Evolutionary conservation across 1,140 invertebrate species (phyloP), one percentile per base, ranked within the genome.

Genomic region (Trachymyrmex cornetzi): DNA sequence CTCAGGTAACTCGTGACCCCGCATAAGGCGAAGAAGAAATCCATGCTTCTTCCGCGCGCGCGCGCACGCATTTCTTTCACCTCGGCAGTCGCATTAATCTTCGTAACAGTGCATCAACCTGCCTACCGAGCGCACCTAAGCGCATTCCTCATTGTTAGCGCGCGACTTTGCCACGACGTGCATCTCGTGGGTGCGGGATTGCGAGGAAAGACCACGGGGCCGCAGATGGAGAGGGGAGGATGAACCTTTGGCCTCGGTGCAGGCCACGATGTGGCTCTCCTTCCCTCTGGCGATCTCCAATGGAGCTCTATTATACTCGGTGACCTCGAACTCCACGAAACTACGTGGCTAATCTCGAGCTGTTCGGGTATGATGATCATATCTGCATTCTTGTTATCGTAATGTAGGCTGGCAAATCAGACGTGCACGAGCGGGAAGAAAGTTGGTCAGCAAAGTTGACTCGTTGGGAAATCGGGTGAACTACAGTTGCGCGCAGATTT

Each of bases 131-230:
- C 55, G 85, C 89, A 74, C 86, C 81, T 86, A 88, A 77, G 88
- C 90, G 82, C 89, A 91, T 93, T 90, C 89, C 88, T 92, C 67
- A 87, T 92, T 92, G 91, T 92, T 93, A 93, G 88, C 89, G 79
- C 38, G 77, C 61, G 57, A 71, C 84, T 79, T 84, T 67, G 86
- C 87, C 75, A 87, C 85, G 61, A 48, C 69, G 86, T 86, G 85
- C 75, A 92, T 77, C 86, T 90, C 90, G 90, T 85, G 81, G 90
- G 77, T 85, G 82, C 71, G 75, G 87, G 85, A 87, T 55, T 14
- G 50, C 71, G 22, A 82, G 53, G 64, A 48, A 44, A 50, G 24
- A 19, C 50, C 12, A 72, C 16, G 71, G 38, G 38, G 19, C 53
- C 50, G n/a, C 3, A 87, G 59, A 22, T 11, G 74, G 53, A 27